These are phyloP conservation scores for Panulirus ornatus DNA, from an alignment of 1,140 invertebrate genomes.

Conservation along the genomic window DNA sequence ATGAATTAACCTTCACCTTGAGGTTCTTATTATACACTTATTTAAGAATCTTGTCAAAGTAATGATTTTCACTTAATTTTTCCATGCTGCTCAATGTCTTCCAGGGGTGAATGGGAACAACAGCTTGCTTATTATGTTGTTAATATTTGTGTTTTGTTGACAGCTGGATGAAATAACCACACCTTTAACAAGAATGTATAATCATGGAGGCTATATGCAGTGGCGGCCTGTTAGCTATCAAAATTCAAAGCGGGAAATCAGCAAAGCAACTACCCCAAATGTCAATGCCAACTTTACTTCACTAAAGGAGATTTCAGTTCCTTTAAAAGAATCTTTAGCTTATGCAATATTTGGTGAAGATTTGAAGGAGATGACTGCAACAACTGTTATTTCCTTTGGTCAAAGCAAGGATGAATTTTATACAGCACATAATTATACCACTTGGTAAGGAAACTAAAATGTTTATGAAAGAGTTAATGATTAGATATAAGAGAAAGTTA, in stretches of 20 bases:
- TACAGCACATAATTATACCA: slow-evolving; percentile 50
- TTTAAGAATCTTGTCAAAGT: not conserved
- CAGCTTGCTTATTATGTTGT: too few species aligned
- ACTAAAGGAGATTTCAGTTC: not conserved
- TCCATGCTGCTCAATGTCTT: not conserved
- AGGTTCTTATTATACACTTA: too few species aligned
- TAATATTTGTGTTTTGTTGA: slow-evolving; percentile 21
- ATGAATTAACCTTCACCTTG: too few species aligned
- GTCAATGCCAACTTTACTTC: not conserved
- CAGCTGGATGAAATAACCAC: slow-evolving; percentile 48
- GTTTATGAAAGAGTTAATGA: not conserved
- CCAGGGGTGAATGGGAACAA: not conserved
- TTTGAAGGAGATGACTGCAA: not conserved
- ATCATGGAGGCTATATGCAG: slow-evolving; percentile 48
- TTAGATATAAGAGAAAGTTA: too few species aligned
- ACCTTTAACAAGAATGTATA: not conserved
- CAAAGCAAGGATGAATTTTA: slow-evolving; percentile 52
- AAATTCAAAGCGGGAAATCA: slow-evolving; percentile 33
- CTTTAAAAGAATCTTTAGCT: slow-evolving; percentile 39
- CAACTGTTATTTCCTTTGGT: slow-evolving; percentile 32
- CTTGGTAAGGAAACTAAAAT: slow-evolving; percentile 43
- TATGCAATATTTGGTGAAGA: slow-evolving; percentile 55
- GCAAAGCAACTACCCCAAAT: slow-evolving; percentile 28
- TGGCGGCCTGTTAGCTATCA: slow-evolving; percentile 64
- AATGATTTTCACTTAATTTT: not conserved